Base-by-base conservation (phyloP, 2,113 vertebrate genomes). In the Tachuris rubrigastra region DNA sequence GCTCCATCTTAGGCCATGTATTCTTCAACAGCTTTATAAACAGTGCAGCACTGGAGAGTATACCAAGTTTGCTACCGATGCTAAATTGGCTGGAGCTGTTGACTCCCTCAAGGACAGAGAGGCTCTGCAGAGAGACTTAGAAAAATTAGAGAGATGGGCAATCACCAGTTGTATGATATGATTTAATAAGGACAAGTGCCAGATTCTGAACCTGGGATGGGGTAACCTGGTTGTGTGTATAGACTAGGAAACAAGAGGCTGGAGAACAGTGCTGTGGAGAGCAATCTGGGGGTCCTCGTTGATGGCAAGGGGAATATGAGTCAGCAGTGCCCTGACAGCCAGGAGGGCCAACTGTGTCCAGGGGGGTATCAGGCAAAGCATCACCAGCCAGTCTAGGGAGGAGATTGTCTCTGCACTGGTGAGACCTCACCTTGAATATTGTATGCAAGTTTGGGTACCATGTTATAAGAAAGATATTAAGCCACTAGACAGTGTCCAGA, bases 401-500 rank as follows among this genome's bases (percentile, higher is more conserved):
- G 60, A 35, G 24, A 75, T 68, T 60, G 28, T 68, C n/a, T 52
- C 37, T 82, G 46, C 0, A 0, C 53, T 75, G 69, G 6, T 7
- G 1, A 0, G 0, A 33, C 28, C 46, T 67, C 46, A 52, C 19
- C 28, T 52, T 0, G 0, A n/a, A 47, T 9, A 11, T 30, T 82
- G 39, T 21, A 18, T 17, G 8, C 23, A 52, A 8, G 1, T 74
- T 2, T 30, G 60, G 10, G 15, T 28, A 11, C 7, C 5, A 6
- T 13, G 37, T 2, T 53, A 4, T 11, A 52, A 59, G 13, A 4
- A 59, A 52, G 23, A 21, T 7, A 30, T 47, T 25, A 8, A 59
- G 10, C 5, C 44, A 1, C 21, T 46, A 30, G 15, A 33, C 10
- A 41, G 20, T 6, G 8, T 46, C 33, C 15, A 67, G 20, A 67